phyloP scores from a whole-genome alignment of 2,797 vertebrate species.

The Sebastes umbrosus region DNA sequence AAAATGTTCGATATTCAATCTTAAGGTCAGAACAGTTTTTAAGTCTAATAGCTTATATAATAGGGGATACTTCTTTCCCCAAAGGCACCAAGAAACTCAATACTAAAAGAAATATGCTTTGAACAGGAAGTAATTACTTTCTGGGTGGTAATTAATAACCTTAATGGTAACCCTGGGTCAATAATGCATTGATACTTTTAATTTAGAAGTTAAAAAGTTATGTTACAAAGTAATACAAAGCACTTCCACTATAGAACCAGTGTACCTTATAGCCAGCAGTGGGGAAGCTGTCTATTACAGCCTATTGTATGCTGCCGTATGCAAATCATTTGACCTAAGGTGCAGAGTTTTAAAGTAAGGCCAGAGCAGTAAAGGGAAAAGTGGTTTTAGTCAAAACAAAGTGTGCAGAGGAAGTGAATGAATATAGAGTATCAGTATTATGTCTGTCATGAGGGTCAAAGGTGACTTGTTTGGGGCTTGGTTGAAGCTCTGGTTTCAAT shows the following conservation, averaged over 20 bases:
- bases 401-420: constrained; percentile 66
- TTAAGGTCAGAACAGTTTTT: constrained; percentile 58
- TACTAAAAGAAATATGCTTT: constrained; percentile 48
- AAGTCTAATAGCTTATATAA: constrained; percentile 53
- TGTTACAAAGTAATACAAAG: constrained; percentile 40
- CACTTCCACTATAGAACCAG: constrained; percentile 12
- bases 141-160: constrained; percentile 66
- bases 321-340: constrained; percentile 70
- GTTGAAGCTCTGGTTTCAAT: constrained; percentile 80
- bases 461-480: constrained; percentile 76
- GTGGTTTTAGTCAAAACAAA: constrained; percentile 69
- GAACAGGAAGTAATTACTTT: constrained; percentile 63
- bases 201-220: constrained; percentile 57
- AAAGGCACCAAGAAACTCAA: constrained; percentile 28
- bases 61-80: constrained; percentile 33
- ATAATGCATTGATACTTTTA: constrained; percentile 60
- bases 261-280: constrained; percentile 26
- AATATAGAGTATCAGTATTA: constrained; percentile 71
- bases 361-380: constrained; percentile 62
- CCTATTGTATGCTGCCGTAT: constrained; percentile 40
- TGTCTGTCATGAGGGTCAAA: constrained; percentile 78
- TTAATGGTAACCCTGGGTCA: constrained; percentile 72
- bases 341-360: constrained; percentile 68
- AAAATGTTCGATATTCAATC: constrained; percentile 61
- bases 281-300: constrained; percentile 61